Percentiles rank a stretch among this genome's conserved stretches.
phyloP scores from a whole-genome alignment of 2,113 vertebrate species.

The Patagioenas fasciata region DNA sequence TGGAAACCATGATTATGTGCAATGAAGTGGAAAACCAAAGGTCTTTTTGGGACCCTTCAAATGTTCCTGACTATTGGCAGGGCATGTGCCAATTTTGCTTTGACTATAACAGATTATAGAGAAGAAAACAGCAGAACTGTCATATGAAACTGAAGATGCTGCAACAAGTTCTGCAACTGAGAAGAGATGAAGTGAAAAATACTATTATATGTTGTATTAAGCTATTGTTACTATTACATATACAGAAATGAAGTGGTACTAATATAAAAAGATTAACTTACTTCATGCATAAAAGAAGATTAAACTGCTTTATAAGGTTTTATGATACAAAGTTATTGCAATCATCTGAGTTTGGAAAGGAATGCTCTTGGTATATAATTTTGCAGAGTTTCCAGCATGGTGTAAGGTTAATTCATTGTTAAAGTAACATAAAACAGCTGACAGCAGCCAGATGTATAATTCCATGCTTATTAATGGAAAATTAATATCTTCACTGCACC shows the following conservation, averaged over 20 bases:
- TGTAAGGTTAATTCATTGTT: conserved; percentile 31
- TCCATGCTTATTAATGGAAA: conserved; percentile 20
- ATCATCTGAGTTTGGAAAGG: neutral
- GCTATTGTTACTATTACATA: neutral
- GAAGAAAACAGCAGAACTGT: neutral
- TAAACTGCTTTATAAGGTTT: conserved; percentile 5
- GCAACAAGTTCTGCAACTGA: neutral
- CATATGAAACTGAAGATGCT: neutral
- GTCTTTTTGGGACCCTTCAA: neutral
- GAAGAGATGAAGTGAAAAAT: neutral
- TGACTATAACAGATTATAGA: neutral
- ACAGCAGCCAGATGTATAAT: conserved; percentile 21
- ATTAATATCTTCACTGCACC: conserved; percentile 16
- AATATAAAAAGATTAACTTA: neutral
- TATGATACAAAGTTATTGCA: conserved; percentile 21
- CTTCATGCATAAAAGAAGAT: neutral
- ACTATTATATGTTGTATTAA: neutral
- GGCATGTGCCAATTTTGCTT: neutral
- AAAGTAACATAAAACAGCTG: neutral
- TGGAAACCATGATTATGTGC: neutral
- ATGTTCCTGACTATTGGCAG: neutral
- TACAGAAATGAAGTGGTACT: neutral
- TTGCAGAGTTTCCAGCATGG: neutral
- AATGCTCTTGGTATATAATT: conserved; percentile 18
- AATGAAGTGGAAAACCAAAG: neutral